Base-by-base conservation (phyloP, 2,888 invertebrate species). In the Microplitis deprimator region DNA sequence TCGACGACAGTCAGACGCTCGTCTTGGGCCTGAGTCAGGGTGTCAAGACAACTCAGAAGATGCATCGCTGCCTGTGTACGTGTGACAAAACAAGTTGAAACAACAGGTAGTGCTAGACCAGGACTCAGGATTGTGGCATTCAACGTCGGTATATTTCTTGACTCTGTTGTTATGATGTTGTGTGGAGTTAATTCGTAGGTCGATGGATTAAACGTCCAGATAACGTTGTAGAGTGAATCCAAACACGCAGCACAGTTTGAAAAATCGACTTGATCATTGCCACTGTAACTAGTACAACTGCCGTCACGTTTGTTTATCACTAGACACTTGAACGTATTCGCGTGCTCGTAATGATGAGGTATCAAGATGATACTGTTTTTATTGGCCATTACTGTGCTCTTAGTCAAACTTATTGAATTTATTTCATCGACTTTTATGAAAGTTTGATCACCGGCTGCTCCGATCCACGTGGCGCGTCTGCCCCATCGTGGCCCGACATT, bases 371-470 rank as follows among this genome's bases (percentile, higher is more conserved):
- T 96, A 76, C 94, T 94, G 84, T 93, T 94, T 87, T 93, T 94
- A 88, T 97, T 97, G 8, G 97, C 96, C 82, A 97, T 95, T 65
- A 98, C 95, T 76, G 96, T 96, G 39, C 97, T 95, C 84, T 95
- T 95, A 68, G 96, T 93, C 77, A 98, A 92, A 85, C 96, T 96
- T 82, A 96, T 95, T 0, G 96, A 95, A 89, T 97, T 98, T 80
- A 98, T 96, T 89, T 98, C 97, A 82, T 98, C 97, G 74, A 98
- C 86, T 89, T 96, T 96, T 70, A 98, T 92, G 87, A 96, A 97
- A 1, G 98, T 99, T 90, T 97, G 96, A 91, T 99, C 98, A 0
- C 97, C 98, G n/a, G 96, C 96, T 5, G 98, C 98, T 0, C 96
- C 95, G 16, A 98, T 93, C 97, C 97, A 98, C 0, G 96, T 96